Evolutionary conservation across 2,797 vertebrate species (phyloP).

Genomic region (Moxostoma hubbsi): DNA sequence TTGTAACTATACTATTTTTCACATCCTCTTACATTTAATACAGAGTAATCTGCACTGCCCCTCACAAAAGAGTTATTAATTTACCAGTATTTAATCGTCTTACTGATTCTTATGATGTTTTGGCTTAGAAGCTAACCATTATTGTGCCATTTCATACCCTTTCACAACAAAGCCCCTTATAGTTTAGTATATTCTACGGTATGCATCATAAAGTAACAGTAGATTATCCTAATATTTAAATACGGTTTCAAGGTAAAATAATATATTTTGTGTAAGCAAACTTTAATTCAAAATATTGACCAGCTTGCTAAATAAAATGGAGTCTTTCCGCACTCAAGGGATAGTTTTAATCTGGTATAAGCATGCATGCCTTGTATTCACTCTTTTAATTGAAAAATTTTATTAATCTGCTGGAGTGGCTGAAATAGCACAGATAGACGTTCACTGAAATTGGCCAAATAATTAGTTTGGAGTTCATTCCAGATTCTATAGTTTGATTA

Average conservation of each 20-base stretch:
- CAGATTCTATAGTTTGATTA: not conserved
- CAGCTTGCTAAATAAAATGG: no score
- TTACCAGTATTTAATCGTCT: not conserved
- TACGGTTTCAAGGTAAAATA: not conserved
- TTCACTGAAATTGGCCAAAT: conserved; percentile 31
- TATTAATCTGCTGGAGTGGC: conserved; percentile 32
- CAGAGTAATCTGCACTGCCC: not conserved
- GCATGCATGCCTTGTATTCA: conserved; percentile 11
- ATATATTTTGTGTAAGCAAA: conserved; percentile 5
- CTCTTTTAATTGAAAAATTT: conserved; percentile 53
- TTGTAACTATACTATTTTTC: not conserved
- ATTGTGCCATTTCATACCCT: not conserved
- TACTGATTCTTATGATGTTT: not conserved
- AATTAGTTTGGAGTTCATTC: conserved; percentile 31
- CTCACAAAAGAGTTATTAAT: not conserved
- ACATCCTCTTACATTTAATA: not conserved
- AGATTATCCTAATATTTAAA: conserved; percentile 11
- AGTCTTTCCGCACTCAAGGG: conserved; percentile 21
- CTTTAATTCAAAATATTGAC: conserved; percentile 15
- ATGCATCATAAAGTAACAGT: not conserved
- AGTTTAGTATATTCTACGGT: conserved; percentile 23
- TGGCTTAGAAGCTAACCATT: not conserved
- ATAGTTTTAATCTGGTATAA: conserved; percentile 48
- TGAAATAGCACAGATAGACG: conserved; percentile 26
- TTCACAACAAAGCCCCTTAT: not conserved